Evolutionary conservation across 2,888 invertebrate genomes (phyloP).

Genomic region (Acrobasis consociella): DNA sequence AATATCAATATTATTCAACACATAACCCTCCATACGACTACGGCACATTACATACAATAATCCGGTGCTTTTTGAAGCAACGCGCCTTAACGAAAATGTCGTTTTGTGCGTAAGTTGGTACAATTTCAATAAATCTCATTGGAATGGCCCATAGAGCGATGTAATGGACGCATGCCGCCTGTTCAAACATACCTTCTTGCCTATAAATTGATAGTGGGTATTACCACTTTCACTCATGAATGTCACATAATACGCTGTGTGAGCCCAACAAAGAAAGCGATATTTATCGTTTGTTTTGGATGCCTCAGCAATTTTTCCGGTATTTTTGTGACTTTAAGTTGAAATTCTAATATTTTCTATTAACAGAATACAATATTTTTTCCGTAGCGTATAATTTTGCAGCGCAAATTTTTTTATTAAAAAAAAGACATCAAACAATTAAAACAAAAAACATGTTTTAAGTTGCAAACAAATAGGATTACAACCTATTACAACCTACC

Average conservation of each 20-base stretch:
- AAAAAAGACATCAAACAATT: too few species aligned
- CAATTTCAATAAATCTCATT: constrained; percentile 34
- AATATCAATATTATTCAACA: constrained; percentile 4
- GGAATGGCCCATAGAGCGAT: constrained; percentile 29
- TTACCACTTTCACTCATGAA: constrained; percentile 25
- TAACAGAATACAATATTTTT: too few species aligned
- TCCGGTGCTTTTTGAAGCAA: constrained; percentile 8
- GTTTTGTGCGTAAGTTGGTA: constrained; percentile 15
- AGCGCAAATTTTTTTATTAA: too few species aligned
- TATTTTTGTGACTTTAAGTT: neutral
- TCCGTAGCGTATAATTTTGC: too few species aligned
- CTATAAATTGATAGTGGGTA: constrained; percentile 25
- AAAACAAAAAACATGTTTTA: too few species aligned
- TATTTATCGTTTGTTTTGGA: constrained; percentile 17
- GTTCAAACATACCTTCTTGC: constrained; percentile 31
- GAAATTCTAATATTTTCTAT: too few species aligned
- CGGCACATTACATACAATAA: constrained; percentile 5
- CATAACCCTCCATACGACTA: neutral
- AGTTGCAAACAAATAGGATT: too few species aligned
- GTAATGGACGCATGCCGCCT: constrained; percentile 32
- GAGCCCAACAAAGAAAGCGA: constrained; percentile 5
- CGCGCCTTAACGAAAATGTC: neutral
- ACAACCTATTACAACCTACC: too few species aligned
- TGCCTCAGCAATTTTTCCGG: neutral
- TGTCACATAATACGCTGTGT: constrained; percentile 17